These are phyloP conservation scores for Macquaria ambigua DNA, from an alignment of 2,113 vertebrate species.

Conservation along the genomic window DNA sequence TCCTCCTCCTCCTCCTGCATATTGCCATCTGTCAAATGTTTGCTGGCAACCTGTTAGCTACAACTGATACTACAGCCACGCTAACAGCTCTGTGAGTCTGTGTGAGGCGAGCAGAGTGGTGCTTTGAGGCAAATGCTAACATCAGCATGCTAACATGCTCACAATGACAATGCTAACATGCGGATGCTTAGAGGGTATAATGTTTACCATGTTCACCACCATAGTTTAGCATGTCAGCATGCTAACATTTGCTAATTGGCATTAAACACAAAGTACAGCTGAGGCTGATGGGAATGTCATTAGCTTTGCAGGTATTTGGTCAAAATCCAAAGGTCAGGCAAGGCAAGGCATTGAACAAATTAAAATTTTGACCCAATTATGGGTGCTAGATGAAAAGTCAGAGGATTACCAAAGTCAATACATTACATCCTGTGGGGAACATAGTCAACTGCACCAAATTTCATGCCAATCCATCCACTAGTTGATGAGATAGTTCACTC, in stretches of 20 bases:
- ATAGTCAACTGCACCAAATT: background rate
- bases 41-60: background rate
- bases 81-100: background rate
- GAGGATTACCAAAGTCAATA: background rate
- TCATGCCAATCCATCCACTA: background rate
- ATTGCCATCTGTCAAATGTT: background rate
- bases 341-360: too few relatives aligned
- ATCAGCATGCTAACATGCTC: background rate
- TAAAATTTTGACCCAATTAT: too few relatives aligned
- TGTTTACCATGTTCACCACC: background rate
- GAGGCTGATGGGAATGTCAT: background rate
- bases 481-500: background rate
- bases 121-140: background rate
- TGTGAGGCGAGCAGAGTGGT: background rate
- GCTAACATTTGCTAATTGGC: background rate
- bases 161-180: background rate
- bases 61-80: background rate
- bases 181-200: background rate
- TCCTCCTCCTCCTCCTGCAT: background rate
- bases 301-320: background rate
- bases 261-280: background rate
- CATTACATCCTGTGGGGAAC: background rate
- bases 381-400: background rate
- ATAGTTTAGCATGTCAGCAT: background rate
- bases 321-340: background rate